Base-by-base conservation (phyloP, 1,140 invertebrate genomes). In the Caenorhabditis remanei region DNA sequence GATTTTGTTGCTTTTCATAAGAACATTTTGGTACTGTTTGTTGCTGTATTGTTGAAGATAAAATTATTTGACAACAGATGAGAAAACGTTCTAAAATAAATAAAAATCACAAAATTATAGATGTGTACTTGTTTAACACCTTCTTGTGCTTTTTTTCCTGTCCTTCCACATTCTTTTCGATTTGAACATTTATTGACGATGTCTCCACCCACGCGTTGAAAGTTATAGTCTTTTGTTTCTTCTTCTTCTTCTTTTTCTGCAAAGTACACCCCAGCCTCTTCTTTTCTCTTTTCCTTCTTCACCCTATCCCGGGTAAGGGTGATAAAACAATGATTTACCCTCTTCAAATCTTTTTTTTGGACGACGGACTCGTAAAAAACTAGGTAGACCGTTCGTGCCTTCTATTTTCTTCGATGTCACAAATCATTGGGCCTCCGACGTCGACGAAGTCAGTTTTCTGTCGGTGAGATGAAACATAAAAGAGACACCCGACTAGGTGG, bases 321-420 rank as follows among this genome's bases (percentile, higher is more conserved):
- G 71, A 79, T 79, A 79, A 79, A 79, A 79, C 71, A 79, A 79
- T 79, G 71, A 79, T 79, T 79, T 79, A 79, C 71, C 46, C 71
- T 14, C n/a, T 32, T 8, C 4, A 6, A 19, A 4, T 43, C 40
- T n/a, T 24, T 46, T 71, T 79, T 79, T 79, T 50, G 21, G 46
- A 53, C 71, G 71, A 79, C 71, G 46, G 71, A 79, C 43, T 48
- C 43, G 46, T 79, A 48, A 79, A 50, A 79, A 79, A 79, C 7
- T 24, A 53, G 71, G 71, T 46, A 79, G 71, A n/a, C 41, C 43
- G 46, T 50, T 41, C 71, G 71, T 79, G 32, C 19, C 32, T 48
- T 48, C 71, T n/a, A 11, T 16, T 53, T n/a, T 53, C 50, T 53
- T 53, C 50, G 4, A n/a, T 79, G 71, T 79, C 71, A 79, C 71